Evolutionary conservation across 2,797 vertebrate species (phyloP).

Genomic region (Microchirus variegatus): DNA sequence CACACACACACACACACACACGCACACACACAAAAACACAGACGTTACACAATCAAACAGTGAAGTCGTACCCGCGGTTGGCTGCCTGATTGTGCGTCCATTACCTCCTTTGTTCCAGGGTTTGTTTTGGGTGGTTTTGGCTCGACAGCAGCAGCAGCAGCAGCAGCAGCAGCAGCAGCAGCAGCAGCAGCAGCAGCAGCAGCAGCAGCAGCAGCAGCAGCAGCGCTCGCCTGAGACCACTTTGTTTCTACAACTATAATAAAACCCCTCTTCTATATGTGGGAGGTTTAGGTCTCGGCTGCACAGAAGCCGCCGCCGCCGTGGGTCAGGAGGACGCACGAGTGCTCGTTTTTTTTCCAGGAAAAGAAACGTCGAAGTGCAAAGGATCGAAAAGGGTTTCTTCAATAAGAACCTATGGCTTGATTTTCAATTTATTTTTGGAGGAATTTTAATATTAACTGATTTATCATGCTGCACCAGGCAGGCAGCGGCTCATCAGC

Average conservation of each 20-base stretch:
- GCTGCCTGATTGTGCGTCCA: conserved; percentile 39
- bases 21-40: conserved; percentile 31
- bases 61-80: conserved; percentile 29
- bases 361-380: too few relatives aligned
- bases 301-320: not conserved
- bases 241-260: not conserved
- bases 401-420: too few relatives aligned
- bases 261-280: not conserved
- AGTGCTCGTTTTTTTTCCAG: too few relatives aligned
- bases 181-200: too few relatives aligned
- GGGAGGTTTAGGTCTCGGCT: too few relatives aligned
- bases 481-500: too few relatives aligned
- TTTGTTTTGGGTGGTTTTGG: conserved; percentile 19
- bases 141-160: not conserved
- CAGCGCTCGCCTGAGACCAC: conserved; percentile 1
- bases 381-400: too few relatives aligned
- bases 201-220: too few relatives aligned
- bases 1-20: conserved; percentile 37
- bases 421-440: too few relatives aligned
- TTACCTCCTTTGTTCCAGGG: conserved; percentile 25
- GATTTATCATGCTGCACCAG: too few relatives aligned
- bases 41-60: conserved; percentile 52
- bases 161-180: too few relatives aligned
- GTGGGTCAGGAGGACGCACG: not conserved
- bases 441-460: too few relatives aligned